Evolutionary conservation across 2,113 vertebrate species (phyloP).

Genomic region (Chionodraco myersi): DNA sequence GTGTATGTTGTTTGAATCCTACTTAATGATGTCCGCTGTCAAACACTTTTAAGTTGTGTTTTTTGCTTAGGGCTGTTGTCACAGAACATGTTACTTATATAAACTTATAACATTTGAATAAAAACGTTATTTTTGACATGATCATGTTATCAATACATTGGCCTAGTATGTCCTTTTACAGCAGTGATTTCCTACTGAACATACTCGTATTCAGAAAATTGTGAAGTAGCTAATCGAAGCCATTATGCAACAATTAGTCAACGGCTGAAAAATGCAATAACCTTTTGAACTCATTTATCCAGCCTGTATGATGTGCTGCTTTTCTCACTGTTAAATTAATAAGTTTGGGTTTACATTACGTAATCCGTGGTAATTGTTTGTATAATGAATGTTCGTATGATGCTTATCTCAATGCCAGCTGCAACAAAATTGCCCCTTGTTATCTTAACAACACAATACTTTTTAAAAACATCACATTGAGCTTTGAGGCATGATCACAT

Average conservation of each 20-base stretch:
- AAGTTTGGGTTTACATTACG: neutral
- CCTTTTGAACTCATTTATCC: neutral
- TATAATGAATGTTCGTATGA: too few relatives aligned
- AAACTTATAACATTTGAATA: neutral
- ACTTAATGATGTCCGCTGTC: too few relatives aligned
- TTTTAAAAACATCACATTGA: neutral
- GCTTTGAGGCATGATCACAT: neutral
- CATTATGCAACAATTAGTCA: neutral
- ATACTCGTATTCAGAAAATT: neutral
- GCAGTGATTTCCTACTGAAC: neutral
- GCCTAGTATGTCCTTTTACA: neutral
- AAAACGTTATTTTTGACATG: neutral
- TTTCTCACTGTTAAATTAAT: neutral
- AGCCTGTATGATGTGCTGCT: neutral
- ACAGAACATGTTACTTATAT: neutral
- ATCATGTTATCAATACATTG: neutral
- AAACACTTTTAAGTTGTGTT: neutral
- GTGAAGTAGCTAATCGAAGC: neutral
- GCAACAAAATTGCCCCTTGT: too few relatives aligned
- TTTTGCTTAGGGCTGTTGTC: too few relatives aligned
- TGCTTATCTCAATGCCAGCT: too few relatives aligned
- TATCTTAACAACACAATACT: too few relatives aligned
- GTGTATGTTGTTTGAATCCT: conserved; percentile 25
- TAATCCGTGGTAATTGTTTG: too few relatives aligned
- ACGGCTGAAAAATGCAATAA: too few relatives aligned